These are phyloP conservation scores for Phrynocephalus versicolor DNA, from an alignment of 2,113 vertebrate genomes.

Conservation along the genomic window DNA sequence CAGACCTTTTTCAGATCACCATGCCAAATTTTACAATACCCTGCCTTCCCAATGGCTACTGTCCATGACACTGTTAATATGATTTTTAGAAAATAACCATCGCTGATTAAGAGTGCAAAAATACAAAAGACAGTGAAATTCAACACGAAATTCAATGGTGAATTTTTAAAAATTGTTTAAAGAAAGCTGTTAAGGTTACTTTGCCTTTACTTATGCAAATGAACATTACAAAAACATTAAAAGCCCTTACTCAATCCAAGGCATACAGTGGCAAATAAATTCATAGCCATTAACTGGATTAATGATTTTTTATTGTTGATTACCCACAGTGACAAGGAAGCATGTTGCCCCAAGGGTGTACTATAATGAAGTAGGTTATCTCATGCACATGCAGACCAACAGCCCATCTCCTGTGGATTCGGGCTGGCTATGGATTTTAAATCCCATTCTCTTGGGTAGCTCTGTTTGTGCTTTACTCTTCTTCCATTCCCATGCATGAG, in stretches of 20 bases:
- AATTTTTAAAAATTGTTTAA: not conserved
- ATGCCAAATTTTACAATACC: constrained; percentile 34
- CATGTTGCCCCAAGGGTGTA: not conserved
- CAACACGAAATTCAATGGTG: not conserved
- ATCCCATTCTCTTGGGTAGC: not conserved
- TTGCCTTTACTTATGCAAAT: not conserved
- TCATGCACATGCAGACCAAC: not conserved
- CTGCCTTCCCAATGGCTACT: constrained; percentile 26
- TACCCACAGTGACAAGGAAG: not conserved
- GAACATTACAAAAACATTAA: not conserved
- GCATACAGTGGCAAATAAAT: not conserved
- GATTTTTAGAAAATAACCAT: constrained; percentile 11
- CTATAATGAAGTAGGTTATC: not conserved
- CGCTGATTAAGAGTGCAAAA: constrained; percentile 1
- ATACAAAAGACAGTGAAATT: rapidly evolving
- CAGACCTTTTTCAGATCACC: constrained; percentile 1
- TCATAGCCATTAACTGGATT: not conserved
- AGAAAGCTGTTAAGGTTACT: not conserved
- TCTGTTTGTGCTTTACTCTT: not conserved
- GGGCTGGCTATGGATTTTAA: not conserved
- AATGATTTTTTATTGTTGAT: not conserved
- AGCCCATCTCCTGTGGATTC: not conserved
- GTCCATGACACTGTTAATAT: constrained; percentile 12
- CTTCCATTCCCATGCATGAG: not conserved
- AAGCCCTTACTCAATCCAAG: not conserved